Conservation (phyloP, 2,797 vertebrate genomes). For the Halcyon badia region DNA sequence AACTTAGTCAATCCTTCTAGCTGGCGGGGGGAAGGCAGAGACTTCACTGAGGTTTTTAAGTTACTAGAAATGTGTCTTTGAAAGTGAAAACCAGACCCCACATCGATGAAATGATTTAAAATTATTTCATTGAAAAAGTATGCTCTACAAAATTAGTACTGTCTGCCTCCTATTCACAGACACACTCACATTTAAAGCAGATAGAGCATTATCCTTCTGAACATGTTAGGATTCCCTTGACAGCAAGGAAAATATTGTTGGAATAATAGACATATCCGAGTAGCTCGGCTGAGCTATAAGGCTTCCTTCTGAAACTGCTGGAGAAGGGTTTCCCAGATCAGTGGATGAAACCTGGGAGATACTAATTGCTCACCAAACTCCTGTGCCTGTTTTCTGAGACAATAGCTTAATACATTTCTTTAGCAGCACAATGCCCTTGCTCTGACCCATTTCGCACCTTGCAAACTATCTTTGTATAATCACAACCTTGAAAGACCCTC, state of each 20-base stretch:
- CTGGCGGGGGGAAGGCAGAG: neutral
- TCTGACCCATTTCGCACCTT: neutral
- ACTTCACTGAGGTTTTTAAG: neutral
- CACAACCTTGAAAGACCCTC: neutral
- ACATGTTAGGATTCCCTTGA: neutral
- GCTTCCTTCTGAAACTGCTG: neutral
- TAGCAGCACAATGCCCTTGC: neutral
- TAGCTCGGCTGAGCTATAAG: neutral
- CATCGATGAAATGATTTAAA: neutral
- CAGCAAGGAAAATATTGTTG: neutral
- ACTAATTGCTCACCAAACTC: neutral
- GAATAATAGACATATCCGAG: neutral
- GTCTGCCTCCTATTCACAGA: neutral
- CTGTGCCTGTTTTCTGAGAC: neutral
- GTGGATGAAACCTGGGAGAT: neutral
- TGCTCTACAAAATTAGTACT: neutral
- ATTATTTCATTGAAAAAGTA: neutral
- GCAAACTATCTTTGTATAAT: neutral
- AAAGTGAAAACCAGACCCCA: neutral
- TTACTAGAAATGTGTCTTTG: neutral
- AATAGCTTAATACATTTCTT: neutral
- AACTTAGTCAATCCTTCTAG: neutral
- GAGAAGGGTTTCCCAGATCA: neutral
- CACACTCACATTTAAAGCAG: neutral
- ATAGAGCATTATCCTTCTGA: neutral